Percentiles rank a stretch among this genome's conserved stretches.
phyloP scores from a whole-genome alignment of 2,797 vertebrate species.

The Cossypha niveicapilla region DNA sequence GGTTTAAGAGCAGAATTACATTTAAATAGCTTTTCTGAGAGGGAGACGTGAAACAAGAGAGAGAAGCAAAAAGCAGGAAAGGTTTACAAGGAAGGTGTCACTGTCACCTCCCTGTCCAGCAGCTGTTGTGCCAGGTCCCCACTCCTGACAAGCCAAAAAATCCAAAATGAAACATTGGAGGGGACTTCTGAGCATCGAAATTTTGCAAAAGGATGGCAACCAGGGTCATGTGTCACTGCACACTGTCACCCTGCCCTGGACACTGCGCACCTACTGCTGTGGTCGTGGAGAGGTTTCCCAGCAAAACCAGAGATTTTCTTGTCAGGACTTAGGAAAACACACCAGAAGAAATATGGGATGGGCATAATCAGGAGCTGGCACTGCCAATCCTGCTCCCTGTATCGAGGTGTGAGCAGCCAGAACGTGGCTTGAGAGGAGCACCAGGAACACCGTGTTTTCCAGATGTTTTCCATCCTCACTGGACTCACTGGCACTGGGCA shows the following conservation, averaged over 20 bases:
- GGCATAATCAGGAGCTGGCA: fast-evolving
- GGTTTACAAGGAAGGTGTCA: constrained; percentile 52
- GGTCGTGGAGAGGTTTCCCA: fast-evolving
- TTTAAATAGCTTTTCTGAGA: constrained; percentile 82
- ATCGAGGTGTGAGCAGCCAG: fast-evolving
- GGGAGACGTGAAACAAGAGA: constrained; percentile 23
- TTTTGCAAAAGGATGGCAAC: neutral
- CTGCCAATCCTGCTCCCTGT: fast-evolving
- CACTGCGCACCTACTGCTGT: fast-evolving
- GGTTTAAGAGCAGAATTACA: constrained; percentile 80
- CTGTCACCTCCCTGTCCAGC: neutral
- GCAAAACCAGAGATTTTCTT: neutral
- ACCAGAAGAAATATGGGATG: fast-evolving
- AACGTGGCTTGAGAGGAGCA: fast-evolving
- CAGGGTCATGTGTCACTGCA: fast-evolving
- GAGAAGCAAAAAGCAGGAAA: neutral
- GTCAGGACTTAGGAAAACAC: neutral
- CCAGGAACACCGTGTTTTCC: fast-evolving
- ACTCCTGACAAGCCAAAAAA: neutral
- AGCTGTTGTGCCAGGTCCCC: neutral
- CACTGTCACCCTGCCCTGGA: neutral
- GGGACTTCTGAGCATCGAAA: neutral
- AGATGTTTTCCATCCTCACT: neutral
- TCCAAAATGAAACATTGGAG: neutral
- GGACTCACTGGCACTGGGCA: fast-evolving